Conservation (phyloP, 2,888 invertebrate genomes). For the Empis stercorea region DNA sequence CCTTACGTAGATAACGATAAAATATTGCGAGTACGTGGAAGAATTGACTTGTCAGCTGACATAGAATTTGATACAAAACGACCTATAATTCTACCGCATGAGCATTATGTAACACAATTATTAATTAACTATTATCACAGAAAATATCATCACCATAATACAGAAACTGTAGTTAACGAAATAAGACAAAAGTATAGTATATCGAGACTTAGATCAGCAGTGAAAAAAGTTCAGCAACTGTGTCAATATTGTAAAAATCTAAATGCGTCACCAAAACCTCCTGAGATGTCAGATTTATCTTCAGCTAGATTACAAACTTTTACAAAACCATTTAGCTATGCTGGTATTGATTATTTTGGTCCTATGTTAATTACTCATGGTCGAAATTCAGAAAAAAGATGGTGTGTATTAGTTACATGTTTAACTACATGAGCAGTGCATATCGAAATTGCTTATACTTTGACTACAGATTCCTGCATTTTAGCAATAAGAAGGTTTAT, state of each 20-base stretch:
- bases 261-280: conserved; percentile 5
- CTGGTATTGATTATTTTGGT: conserved; percentile 10
- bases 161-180: conserved; percentile 10
- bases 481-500: conserved; percentile 9
- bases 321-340: conserved; percentile 9
- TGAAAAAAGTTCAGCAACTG: conserved; percentile 3
- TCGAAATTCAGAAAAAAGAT: conserved; percentile 7
- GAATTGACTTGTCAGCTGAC: conserved; percentile 5
- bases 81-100: conserved; percentile 5
- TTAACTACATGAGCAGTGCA: conserved; percentile 10
- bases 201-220: conserved; percentile 2
- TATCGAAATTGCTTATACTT: conserved; percentile 17
- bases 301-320: conserved; percentile 5
- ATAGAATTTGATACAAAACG: background rate
- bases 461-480: conserved; percentile 10
- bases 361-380: conserved; percentile 7
- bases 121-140: conserved; percentile 5
- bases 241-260: conserved; percentile 11
- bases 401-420: conserved; percentile 13
- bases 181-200: conserved; percentile 4
- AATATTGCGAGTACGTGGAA: conserved; percentile 3
- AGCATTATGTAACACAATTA: conserved; percentile 3
- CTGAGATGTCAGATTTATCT: conserved; percentile 8
- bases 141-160: conserved; percentile 1
- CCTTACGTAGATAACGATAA: conserved; percentile 6